Evolutionary conservation across 2,888 invertebrate species (phyloP).

Genomic region (Aradus depressus): DNA sequence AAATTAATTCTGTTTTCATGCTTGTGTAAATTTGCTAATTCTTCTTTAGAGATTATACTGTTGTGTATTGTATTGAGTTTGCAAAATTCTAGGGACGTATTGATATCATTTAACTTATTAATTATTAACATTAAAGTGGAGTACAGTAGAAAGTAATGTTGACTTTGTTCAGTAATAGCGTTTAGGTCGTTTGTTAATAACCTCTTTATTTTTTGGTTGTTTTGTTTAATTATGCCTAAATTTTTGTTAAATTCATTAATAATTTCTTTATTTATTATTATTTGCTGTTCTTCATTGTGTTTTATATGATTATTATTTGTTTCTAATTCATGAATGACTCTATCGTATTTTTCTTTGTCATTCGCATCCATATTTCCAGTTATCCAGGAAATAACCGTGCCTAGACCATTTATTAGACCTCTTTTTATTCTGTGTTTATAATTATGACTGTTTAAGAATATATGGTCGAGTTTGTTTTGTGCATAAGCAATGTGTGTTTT

Average conservation of each 20-base stretch:
- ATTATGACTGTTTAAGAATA: neutral
- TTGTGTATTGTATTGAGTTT: neutral
- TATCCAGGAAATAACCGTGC: constrained; percentile 15
- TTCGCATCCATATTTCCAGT: constrained; percentile 18
- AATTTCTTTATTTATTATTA: constrained; percentile 14
- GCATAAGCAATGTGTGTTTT: constrained; percentile 1
- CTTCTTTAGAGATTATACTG: neutral
- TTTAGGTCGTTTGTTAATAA: neutral
- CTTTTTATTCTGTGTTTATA: constrained; percentile 1
- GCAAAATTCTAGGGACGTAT: constrained; percentile 8
- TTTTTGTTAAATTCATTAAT: constrained; percentile 14
- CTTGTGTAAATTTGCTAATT: neutral
- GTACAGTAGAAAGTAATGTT: too few species aligned
- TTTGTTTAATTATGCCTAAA: constrained; percentile 5
- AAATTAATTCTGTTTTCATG: neutral
- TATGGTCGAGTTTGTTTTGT: constrained; percentile 11
- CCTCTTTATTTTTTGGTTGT: neutral
- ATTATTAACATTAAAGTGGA: neutral
- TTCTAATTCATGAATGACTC: constrained; percentile 13
- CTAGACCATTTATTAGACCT: constrained; percentile 15
- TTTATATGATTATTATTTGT: constrained; percentile 9
- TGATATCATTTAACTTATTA: constrained; percentile 1
- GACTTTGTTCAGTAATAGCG: neutral
- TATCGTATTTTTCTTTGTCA: constrained; percentile 17
- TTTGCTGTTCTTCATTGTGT: constrained; percentile 14